A percentile compares a stretch with the other conserved stretches of the same genome.
These are phyloP conservation scores for Pluvianellus socialis DNA, from an alignment of 2,113 vertebrate genomes.

Conservation along the genomic window DNA sequence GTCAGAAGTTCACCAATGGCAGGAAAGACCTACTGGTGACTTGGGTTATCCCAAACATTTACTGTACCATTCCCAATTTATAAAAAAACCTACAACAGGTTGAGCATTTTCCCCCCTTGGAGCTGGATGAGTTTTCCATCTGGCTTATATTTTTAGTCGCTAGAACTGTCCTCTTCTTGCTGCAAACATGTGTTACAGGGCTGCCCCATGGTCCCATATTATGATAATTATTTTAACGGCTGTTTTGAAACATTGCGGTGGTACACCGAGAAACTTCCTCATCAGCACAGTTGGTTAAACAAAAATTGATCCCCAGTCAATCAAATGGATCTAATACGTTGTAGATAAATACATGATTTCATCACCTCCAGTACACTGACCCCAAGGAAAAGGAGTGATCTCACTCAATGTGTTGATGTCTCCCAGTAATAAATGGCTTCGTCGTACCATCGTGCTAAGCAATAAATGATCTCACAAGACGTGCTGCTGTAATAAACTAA, in stretches of 20 bases:
- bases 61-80: conserved; percentile 74
- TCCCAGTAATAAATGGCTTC: conserved; percentile 84
- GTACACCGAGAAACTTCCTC: conserved; percentile 71
- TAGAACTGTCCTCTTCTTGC: conserved; percentile 44
- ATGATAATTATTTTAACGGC: conserved; percentile 77
- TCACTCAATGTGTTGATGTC: conserved; percentile 81
- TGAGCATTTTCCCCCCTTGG: neutral
- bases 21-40: conserved; percentile 83
- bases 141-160: conserved; percentile 73
- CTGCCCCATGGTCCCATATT: conserved; percentile 58
- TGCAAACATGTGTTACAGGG: conserved; percentile 75
- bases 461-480: conserved; percentile 90
- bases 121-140: conserved; percentile 75
- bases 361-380: conserved; percentile 74
- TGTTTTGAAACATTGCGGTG: conserved; percentile 65
- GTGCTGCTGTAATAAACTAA: conserved; percentile 84
- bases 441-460: conserved; percentile 77
- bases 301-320: conserved; percentile 76
- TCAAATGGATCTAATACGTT: conserved; percentile 78
- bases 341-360: conserved; percentile 87
- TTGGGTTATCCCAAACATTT: conserved; percentile 79
- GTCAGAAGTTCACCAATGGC: conserved; percentile 93
- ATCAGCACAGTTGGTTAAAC: conserved; percentile 61
- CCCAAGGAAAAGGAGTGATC: conserved; percentile 74
- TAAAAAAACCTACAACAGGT: conserved; percentile 64